Conservation (phyloP, 35 echinoderm and acorn worm genomes). For the Ophioderma brevispina region DNA sequence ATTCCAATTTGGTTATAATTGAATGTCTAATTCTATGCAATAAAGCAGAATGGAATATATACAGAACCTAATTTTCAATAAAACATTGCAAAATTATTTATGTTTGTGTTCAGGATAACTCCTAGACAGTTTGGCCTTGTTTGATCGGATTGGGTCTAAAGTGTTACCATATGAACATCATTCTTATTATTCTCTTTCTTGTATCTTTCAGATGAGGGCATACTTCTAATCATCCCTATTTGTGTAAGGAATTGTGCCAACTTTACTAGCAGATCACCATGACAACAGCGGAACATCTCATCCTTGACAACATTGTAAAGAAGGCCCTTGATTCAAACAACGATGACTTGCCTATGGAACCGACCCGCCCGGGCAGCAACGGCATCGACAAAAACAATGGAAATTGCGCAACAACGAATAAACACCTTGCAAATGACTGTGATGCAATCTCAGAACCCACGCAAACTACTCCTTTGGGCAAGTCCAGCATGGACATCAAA, state of each 20-base stretch:
- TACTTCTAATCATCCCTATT: background rate
- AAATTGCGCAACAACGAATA: slow-evolving; percentile 4
- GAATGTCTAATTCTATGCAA: too few relatives aligned
- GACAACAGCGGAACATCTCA: background rate
- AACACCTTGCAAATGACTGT: slow-evolving; percentile 14
- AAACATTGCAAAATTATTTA: too few relatives aligned
- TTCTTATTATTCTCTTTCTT: background rate
- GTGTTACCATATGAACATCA: too few relatives aligned
- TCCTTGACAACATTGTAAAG: background rate
- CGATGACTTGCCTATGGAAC: background rate
- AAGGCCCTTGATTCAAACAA: background rate
- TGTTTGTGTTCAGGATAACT: too few relatives aligned
- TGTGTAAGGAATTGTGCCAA: background rate
- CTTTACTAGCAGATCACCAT: background rate
- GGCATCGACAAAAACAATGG: slow-evolving; percentile 21
- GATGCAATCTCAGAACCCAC: slow-evolving; percentile 1
- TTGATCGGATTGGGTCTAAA: too few relatives aligned
- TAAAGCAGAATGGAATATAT: too few relatives aligned
- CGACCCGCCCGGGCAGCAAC: background rate
- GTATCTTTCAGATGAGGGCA: background rate
- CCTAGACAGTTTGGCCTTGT: too few relatives aligned
- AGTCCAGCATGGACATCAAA: slow-evolving; percentile 14
- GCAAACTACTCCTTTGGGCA: background rate
- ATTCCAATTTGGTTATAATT: too few relatives aligned
- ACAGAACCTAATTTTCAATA: too few relatives aligned